Evolutionary conservation across 2,113 vertebrate genomes (phyloP).

Genomic region (Otis tarda): DNA sequence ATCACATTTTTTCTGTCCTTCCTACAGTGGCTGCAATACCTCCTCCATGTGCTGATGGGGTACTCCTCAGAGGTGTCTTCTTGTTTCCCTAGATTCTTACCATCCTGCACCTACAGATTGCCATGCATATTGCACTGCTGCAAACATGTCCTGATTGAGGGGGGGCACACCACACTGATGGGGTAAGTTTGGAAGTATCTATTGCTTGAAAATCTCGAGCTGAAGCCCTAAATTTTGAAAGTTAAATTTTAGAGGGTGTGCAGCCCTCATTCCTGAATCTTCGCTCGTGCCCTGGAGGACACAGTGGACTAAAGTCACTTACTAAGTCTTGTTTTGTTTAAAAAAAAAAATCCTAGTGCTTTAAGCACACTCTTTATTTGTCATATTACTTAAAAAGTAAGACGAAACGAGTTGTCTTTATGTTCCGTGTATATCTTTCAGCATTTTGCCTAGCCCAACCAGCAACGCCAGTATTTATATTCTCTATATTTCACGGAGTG

Average conservation of each 20-base stretch:
- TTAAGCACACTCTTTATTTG: not conserved
- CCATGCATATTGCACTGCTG: not conserved
- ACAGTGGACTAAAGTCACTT: not conserved
- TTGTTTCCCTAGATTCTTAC: not conserved
- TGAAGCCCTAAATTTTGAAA: not conserved
- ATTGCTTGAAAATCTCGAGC: not conserved
- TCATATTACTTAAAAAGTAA: not conserved
- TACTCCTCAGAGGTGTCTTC: not conserved
- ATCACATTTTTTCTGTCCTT: not conserved
- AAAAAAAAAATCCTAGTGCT: not conserved
- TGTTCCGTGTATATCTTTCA: constrained; percentile 11
- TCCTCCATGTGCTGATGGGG: not conserved
- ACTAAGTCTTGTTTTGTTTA: not conserved
- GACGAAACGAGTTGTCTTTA: not conserved
- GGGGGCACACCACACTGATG: rapidly evolving
- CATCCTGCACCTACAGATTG: not conserved
- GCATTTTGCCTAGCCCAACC: not conserved
- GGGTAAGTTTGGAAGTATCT: not conserved
- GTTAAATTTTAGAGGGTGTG: not conserved
- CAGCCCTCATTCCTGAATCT: not conserved
- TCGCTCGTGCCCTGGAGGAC: not conserved
- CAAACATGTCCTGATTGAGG: not conserved
- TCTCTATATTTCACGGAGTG: constrained; percentile 21
- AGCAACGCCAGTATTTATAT: constrained; percentile 27
- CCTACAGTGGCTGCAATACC: not conserved